These are phyloP conservation scores for Dasyprocta punctata DNA, from an alignment of 2,113 vertebrate species.

Conservation along the genomic window DNA sequence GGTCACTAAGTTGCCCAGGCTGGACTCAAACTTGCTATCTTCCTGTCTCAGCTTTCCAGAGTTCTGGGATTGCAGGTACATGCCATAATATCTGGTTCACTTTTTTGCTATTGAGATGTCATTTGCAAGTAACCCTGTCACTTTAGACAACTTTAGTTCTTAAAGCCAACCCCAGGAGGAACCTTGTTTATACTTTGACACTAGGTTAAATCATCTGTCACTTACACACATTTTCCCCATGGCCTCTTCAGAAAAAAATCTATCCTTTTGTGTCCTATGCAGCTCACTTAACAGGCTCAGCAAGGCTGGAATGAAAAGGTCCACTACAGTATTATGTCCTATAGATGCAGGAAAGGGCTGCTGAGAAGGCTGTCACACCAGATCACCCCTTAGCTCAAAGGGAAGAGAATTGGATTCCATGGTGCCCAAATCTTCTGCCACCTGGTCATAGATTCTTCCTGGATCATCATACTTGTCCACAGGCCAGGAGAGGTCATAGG, in stretches of 20 bases:
- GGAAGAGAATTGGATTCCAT: conserved; percentile 82
- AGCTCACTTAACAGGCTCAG: neutral
- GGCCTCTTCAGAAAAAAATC: neutral
- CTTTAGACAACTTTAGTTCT: neutral
- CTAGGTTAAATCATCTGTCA: neutral
- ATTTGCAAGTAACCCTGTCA: neutral
- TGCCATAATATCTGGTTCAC: neutral
- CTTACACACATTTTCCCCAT: neutral
- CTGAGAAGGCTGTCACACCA: conserved; percentile 84
- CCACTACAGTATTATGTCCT: neutral
- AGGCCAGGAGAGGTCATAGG: neutral
- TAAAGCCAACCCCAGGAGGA: neutral
- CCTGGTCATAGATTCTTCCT: conserved; percentile 72
- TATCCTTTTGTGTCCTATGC: neutral
- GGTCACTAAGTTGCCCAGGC: neutral
- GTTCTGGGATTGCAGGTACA: too few species aligned
- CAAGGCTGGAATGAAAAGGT: neutral
- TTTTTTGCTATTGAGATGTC: conserved; percentile 1
- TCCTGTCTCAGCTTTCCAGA: neutral
- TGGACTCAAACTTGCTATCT: neutral
- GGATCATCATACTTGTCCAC: conserved; percentile 54
- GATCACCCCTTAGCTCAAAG: conserved; percentile 90
- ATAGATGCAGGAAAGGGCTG: neutral
- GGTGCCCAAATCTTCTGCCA: conserved; percentile 63
- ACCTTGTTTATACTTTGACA: neutral